Evolutionary conservation across 2,113 vertebrate species (phyloP).

Genomic region (Strix aluco): DNA sequence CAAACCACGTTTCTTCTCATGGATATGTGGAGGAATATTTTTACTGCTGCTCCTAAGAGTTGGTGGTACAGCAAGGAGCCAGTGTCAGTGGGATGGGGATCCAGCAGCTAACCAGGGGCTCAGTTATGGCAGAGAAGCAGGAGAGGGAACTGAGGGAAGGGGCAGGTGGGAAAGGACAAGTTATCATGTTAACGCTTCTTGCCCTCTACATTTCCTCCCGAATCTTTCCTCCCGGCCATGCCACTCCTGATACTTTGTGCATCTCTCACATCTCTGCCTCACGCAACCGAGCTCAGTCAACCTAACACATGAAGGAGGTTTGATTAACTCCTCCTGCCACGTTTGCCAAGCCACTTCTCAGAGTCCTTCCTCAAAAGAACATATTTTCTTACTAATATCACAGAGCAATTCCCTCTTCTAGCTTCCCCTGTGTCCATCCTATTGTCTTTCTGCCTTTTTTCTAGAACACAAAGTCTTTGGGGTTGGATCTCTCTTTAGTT

Average conservation of each 20-base stretch:
- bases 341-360: background rate
- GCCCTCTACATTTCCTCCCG: background rate
- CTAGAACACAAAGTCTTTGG: background rate
- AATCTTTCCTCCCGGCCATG: background rate
- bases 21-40: background rate
- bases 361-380: background rate
- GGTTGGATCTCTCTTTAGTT: background rate
- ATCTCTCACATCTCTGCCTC: background rate
- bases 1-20: background rate
- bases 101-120: background rate
- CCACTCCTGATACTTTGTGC: background rate
- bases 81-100: accelerated
- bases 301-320: background rate
- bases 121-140: background rate
- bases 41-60: background rate
- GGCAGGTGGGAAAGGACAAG: background rate
- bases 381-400: background rate
- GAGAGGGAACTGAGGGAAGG: background rate
- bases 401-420: background rate
- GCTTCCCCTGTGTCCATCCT: background rate
- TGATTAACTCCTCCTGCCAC: background rate
- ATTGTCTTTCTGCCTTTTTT: slow-evolving; percentile 24
- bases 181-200: background rate
- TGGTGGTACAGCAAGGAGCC: background rate
- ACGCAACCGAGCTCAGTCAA: background rate